Conservation (phyloP, 1,140 invertebrate species). For the Philotrypesis tridentata region DNA sequence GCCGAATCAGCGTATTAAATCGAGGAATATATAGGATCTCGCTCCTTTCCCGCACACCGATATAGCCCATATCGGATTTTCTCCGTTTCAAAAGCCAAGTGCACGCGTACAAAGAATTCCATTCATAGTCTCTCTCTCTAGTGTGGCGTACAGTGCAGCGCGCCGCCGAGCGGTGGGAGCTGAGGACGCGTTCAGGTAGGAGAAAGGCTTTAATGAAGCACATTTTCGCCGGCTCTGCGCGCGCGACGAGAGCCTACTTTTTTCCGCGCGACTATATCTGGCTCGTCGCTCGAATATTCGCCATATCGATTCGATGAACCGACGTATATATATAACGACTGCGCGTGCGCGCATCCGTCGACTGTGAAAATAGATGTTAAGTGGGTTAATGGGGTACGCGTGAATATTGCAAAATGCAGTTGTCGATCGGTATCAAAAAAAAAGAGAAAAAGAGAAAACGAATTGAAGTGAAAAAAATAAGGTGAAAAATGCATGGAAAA, state of each 20-base stretch:
- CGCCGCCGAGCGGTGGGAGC: background rate
- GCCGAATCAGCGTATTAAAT: background rate
- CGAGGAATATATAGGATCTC: too few relatives aligned
- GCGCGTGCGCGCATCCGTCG: too few relatives aligned
- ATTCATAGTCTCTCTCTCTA: conserved; percentile 16
- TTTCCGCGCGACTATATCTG: conserved; percentile 34
- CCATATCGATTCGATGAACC: background rate
- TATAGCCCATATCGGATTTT: background rate
- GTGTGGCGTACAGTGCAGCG: too few relatives aligned
- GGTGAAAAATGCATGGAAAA: conserved; percentile 1
- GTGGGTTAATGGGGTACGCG: too few relatives aligned
- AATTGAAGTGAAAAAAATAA: background rate
- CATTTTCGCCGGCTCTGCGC: background rate
- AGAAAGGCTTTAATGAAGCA: conserved; percentile 35
- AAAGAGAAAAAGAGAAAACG: background rate
- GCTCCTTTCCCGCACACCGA: too few relatives aligned
- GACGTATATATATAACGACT: too few relatives aligned
- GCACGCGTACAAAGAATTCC: conserved; percentile 24
- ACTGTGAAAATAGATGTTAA: background rate
- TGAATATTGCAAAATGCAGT: background rate
- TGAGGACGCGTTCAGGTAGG: conserved; percentile 10
- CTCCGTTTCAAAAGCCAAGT: background rate
- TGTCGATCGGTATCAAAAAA: background rate
- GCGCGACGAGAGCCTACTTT: conserved; percentile 49
- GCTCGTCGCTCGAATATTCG: conserved; percentile 19